Conservation (phyloP, 2,113 vertebrate genomes). For the Onychostoma macrolepis region DNA sequence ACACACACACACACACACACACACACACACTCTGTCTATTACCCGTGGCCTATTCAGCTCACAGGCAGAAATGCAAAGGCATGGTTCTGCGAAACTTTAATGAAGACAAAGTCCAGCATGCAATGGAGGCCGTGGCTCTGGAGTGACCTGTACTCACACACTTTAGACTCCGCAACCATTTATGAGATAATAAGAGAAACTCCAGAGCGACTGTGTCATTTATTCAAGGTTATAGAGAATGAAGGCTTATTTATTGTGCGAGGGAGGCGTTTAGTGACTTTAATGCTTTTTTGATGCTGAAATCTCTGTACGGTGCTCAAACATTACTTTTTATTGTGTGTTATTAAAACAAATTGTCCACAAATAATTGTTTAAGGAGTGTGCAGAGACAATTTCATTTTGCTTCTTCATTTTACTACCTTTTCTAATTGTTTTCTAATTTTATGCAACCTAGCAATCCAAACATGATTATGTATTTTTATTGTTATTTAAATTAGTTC, state of each 20-base stretch:
- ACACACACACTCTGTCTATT: background rate
- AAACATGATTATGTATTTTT: background rate
- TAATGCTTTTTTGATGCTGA: conserved; percentile 3
- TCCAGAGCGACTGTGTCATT: conserved; percentile 21
- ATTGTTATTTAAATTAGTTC: background rate
- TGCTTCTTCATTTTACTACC: background rate
- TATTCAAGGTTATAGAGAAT: background rate
- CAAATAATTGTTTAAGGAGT: background rate
- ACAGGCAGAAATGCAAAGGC: background rate
- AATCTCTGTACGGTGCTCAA: background rate
- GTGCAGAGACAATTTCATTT: background rate
- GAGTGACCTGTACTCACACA: background rate
- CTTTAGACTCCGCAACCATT: conserved; percentile 1
- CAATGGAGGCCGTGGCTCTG: background rate
- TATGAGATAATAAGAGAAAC: conserved; percentile 4
- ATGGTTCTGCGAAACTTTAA: conserved; percentile 64
- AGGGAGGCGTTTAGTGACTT: conserved; percentile 20
- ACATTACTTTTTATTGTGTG: background rate
- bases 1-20: conserved; percentile 39
- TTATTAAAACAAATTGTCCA: background rate
- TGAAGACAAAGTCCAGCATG: conserved; percentile 64
- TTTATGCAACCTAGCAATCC: background rate
- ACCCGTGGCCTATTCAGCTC: background rate
- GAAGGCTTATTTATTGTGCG: background rate
- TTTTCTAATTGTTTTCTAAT: background rate